Conservation (phyloP, 1,140 invertebrate genomes). For the Globodera ellingtonae region DNA sequence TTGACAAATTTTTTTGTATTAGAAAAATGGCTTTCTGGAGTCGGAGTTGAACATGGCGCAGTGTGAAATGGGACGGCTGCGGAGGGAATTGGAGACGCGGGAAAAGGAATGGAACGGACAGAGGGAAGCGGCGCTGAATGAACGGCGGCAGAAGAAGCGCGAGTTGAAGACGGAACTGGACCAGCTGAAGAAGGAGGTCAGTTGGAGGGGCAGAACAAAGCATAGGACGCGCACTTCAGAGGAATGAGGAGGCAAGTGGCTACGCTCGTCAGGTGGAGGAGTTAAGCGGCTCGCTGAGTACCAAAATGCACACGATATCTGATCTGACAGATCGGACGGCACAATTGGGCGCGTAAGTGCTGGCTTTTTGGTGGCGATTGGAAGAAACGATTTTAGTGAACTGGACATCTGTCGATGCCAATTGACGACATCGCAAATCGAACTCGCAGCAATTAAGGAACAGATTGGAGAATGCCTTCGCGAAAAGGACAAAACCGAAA, state of each 20-base stretch:
- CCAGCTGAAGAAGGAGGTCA: constrained; percentile 41
- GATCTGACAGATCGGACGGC: constrained; percentile 14
- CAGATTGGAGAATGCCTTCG: constrained; percentile 14
- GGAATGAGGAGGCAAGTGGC: constrained; percentile 3
- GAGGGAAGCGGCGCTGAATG: constrained; percentile 34
- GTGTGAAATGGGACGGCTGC: constrained; percentile 42
- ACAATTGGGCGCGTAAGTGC: constrained; percentile 21
- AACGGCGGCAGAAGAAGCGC: constrained; percentile 54
- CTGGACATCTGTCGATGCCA: constrained; percentile 29
- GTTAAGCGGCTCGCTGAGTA: constrained; percentile 18
- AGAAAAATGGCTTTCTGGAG: constrained; percentile 38
- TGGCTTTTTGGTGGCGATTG: not conserved
- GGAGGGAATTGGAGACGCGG: constrained; percentile 39
- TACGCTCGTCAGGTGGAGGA: constrained; percentile 25
- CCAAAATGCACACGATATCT: constrained; percentile 13
- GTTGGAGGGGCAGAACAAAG: not conserved
- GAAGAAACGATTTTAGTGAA: constrained; percentile 4
- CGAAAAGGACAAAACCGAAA: constrained; percentile 18
- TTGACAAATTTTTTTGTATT: not conserved
- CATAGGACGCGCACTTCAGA: not conserved
- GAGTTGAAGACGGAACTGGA: constrained; percentile 55
- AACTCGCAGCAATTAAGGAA: not conserved
- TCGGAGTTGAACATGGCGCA: constrained; percentile 49
- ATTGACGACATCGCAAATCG: constrained; percentile 10
- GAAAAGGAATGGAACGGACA: constrained; percentile 38